Base-by-base conservation (phyloP, 2,797 vertebrate species). In the Agapornis canus region DNA sequence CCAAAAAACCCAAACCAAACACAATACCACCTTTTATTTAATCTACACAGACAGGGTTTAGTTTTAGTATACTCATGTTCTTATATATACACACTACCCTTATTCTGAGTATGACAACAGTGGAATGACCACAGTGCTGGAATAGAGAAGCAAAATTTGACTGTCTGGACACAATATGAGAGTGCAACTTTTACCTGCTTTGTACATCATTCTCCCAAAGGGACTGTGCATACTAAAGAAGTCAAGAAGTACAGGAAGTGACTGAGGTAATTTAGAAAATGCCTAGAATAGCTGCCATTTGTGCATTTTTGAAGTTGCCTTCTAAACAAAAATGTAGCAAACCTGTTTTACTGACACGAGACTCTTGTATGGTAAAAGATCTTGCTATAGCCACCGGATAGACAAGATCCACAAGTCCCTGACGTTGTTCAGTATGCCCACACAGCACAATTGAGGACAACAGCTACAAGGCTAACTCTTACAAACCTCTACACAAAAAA, bases 351-450 rank as follows among this genome's bases (percentile, higher is more conserved):
- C 13, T 37, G 57, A 56, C 25, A n/a, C 3, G 20, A 15, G 29
- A 56, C 35, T 63, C 37, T 25, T 6, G 13, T 1, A 27, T 1
- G 16, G 57, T 6, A 57, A 59, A 76, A 25, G 25, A 23, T 37
- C 12, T 35, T 9, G 10, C 10, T 27, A 39, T 21, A 57, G 31
- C 12, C 42, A 32, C 23, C 42, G 31, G 76, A 61, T 12, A 57
- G 60, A 49, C 5, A 12, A 70, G 47, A 29, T 6, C 25, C 15
- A 27, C 20, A 42, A n/a, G 29, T 27, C 40, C 12, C 27, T 51
- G 29, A 37, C 54, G 27, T 2, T 43, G 21, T 52, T 21, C 49
- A 47, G 7, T 5, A 45, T 3, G 11, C 5, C 20, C 0, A 0
- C 31, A 65, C 6, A 85, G 59, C 35, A 72, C 29, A 71, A 23